Percentiles rank a stretch among this genome's conserved stretches.
These are phyloP conservation scores for Lepidurus couesii DNA, from an alignment of 1,140 invertebrate genomes.

Conservation along the genomic window DNA sequence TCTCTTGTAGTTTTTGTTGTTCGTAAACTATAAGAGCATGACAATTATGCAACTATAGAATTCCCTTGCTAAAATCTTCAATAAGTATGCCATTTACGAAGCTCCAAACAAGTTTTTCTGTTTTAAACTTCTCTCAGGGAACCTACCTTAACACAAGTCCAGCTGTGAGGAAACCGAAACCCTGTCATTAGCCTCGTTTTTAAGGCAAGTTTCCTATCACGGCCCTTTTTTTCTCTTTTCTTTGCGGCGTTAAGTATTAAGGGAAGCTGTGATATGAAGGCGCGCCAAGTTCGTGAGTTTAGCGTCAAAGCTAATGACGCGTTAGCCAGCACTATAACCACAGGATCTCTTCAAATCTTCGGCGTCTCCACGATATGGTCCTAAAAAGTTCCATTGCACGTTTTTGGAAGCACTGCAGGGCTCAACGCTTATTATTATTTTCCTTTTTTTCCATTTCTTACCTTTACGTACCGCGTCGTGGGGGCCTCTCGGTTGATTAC, in stretches of 20 bases:
- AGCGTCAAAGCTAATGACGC: slow-evolving; percentile 21
- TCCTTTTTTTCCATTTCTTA: slow-evolving; percentile 8
- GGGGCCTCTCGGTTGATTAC: slow-evolving; percentile 13
- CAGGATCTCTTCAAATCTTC: neutral
- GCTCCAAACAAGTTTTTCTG: neutral
- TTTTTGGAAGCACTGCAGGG: slow-evolving; percentile 6
- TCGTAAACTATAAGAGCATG: neutral
- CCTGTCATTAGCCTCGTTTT: neutral
- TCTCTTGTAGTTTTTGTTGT: neutral
- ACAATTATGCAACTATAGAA: neutral
- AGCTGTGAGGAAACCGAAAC: slow-evolving; percentile 3
- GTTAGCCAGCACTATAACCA: slow-evolving; percentile 9
- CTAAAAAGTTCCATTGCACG: slow-evolving; percentile 6
- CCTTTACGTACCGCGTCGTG: neutral
- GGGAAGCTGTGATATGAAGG: slow-evolving; percentile 21
- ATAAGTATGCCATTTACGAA: neutral
- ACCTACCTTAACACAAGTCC: neutral
- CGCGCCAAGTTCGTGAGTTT: slow-evolving; percentile 17
- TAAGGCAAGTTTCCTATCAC: neutral
- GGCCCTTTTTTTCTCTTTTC: neutral
- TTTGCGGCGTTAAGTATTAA: neutral
- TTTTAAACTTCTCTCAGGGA: neutral
- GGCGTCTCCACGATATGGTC: slow-evolving; percentile 14
- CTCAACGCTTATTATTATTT: slow-evolving; percentile 6
- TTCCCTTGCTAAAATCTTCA: neutral